phyloP scores from a whole-genome alignment of 1,140 invertebrate species.

The Helicoverpa armigera region DNA sequence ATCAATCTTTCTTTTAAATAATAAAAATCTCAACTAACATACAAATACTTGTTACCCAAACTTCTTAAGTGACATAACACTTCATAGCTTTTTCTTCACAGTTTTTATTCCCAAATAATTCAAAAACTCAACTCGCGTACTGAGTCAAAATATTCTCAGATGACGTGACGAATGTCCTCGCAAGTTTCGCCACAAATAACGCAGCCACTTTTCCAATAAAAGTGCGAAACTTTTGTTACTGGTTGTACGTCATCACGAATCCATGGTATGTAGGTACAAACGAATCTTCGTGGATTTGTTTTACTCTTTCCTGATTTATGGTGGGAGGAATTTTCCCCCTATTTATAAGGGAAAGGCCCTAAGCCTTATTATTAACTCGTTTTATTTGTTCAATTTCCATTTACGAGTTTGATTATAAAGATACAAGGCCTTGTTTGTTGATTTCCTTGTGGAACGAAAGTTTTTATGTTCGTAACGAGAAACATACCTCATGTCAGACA shows the following conservation, averaged over 20 bases:
- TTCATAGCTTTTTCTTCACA: not conserved
- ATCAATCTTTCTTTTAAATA: not conserved
- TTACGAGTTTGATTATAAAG: conserved; percentile 47
- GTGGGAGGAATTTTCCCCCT: conserved; percentile 26
- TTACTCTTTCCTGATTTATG: conserved; percentile 46
- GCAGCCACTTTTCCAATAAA: conserved; percentile 52
- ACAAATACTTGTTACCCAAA: not conserved
- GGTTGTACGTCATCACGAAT: conserved; percentile 50
- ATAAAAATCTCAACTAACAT: not conserved
- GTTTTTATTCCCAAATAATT: conserved; percentile 10
- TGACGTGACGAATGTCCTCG: conserved; percentile 30
- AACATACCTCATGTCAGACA: too few species aligned
- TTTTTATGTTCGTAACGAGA: conserved; percentile 11
- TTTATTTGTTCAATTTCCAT: conserved; percentile 47
- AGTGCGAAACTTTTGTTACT: conserved; percentile 46
- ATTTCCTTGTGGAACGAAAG: conserved; percentile 15
- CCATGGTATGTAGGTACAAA: conserved; percentile 14
- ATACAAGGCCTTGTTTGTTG: conserved; percentile 10
- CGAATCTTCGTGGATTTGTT: conserved; percentile 41
- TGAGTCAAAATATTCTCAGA: conserved; percentile 5
- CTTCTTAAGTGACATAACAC: not conserved
- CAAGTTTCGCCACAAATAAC: conserved; percentile 40
- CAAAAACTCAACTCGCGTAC: not conserved
- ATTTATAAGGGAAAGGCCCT: conserved; percentile 21
- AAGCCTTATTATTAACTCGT: conserved; percentile 45